A percentile compares a stretch with the other conserved stretches of the same genome.
Conservation (phyloP, 2,888 invertebrate genomes). For the Drepana falcataria region DNA sequence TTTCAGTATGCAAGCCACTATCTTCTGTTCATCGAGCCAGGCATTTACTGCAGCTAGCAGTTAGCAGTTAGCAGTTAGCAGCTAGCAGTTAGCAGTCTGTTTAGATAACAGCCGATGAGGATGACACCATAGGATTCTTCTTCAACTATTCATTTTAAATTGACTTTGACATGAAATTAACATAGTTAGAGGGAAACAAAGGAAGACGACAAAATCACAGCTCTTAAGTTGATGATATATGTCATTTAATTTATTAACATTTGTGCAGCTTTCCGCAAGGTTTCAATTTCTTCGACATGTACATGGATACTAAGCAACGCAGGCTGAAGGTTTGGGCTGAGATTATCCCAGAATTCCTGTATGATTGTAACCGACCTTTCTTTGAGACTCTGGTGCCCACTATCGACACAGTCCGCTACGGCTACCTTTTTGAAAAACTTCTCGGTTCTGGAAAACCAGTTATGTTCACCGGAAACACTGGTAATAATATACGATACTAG, state of each 20-base stretch:
- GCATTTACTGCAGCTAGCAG: no score
- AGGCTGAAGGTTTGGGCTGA: conserved; percentile 88
- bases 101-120: no score
- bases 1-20: not conserved
- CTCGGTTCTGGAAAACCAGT: conserved; percentile 86
- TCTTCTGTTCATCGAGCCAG: no score
- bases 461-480: conserved; percentile 93
- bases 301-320: conserved; percentile 83
- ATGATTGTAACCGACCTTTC: conserved; percentile 84
- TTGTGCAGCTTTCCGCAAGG: conserved; percentile 82
- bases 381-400: conserved; percentile 95
- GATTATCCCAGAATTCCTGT: conserved; percentile 85
- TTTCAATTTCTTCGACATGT: conserved; percentile 86
- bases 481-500: conserved; percentile 40
- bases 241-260: no score
- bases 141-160: no score
- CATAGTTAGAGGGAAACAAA: no score
- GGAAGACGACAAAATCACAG: no score
- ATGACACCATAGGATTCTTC: no score
- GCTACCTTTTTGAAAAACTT: conserved; percentile 87
- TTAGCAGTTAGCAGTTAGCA: no score
- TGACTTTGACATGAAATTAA: no score
- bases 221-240: no score
- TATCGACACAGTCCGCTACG: conserved; percentile 92
- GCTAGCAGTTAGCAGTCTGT: no score